A percentile compares a stretch with the other conserved stretches of the same genome.
These are phyloP conservation scores for Venusia cambrica DNA, from an alignment of 2,888 invertebrate species.

Conservation along the genomic window DNA sequence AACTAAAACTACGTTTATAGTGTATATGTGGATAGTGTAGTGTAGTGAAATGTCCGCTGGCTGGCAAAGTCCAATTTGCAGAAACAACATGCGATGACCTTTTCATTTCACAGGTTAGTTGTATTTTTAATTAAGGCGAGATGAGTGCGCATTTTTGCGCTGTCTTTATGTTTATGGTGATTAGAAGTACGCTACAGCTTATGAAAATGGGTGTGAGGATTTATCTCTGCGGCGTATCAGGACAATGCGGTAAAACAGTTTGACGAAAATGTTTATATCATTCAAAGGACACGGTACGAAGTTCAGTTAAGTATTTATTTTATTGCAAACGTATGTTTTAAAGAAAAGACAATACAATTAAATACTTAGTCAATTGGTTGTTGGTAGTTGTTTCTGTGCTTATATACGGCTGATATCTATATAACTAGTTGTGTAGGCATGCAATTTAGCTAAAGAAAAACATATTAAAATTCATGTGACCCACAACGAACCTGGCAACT, in stretches of 20 bases:
- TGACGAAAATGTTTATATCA: slow-evolving; percentile 9
- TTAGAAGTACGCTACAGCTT: slow-evolving; percentile 20
- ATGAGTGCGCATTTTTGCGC: slow-evolving; percentile 33
- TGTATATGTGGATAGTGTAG: slow-evolving; percentile 46
- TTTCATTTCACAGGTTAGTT: slow-evolving; percentile 70
- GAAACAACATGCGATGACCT: slow-evolving; percentile 64
- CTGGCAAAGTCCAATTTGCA: slow-evolving; percentile 50
- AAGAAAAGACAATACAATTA: too few species aligned
- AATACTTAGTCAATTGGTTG: too few species aligned
- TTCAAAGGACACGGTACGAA: too few species aligned
- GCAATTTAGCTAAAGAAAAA: too few species aligned
- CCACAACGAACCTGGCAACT: too few species aligned
- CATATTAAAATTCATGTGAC: too few species aligned
- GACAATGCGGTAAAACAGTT: slow-evolving; percentile 9
- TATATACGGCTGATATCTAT: too few species aligned
- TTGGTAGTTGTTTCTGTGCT: too few species aligned
- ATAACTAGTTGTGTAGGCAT: too few species aligned
- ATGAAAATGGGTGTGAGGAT: slow-evolving; percentile 2
- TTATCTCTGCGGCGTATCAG: slow-evolving; percentile 7
- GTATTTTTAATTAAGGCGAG: slow-evolving; percentile 62
- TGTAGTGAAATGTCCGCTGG: slow-evolving; percentile 43
- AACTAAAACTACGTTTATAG: slow-evolving; percentile 31
- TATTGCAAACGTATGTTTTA: too few species aligned
- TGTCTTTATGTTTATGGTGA: slow-evolving; percentile 27
- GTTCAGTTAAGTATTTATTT: too few species aligned